phyloP scores from a whole-genome alignment of 30 jellyfish, hydroid and myxozoan species.

The Mastigias papua region DNA sequence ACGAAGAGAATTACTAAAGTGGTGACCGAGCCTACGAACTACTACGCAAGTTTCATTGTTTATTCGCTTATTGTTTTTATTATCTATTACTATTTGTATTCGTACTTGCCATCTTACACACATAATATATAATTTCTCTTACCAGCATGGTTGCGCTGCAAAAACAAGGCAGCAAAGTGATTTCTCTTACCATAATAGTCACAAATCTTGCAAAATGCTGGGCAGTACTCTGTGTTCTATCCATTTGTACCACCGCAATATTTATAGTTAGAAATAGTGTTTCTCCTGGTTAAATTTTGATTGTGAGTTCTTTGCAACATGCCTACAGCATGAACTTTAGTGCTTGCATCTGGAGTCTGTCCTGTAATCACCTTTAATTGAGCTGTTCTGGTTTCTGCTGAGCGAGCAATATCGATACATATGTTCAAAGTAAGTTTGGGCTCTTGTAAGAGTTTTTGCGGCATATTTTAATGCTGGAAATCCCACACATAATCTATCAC shows the following conservation, averaged over 20 bases:
- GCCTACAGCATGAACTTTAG: not conserved
- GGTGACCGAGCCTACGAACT: too few relatives aligned
- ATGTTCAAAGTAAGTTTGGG: slow-evolving; percentile 6
- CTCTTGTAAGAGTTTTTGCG: slow-evolving; percentile 41
- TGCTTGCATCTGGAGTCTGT: slow-evolving; percentile 6
- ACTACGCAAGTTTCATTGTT: too few relatives aligned
- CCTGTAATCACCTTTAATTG: slow-evolving; percentile 47
- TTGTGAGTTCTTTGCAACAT: slow-evolving; percentile 5
- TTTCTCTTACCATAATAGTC: slow-evolving; percentile 29
- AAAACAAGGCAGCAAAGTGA: too few relatives aligned
- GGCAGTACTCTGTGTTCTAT: too few relatives aligned
- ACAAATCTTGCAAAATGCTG: slow-evolving; percentile 34
- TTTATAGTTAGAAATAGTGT: slow-evolving; percentile 6
- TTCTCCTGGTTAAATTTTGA: slow-evolving; percentile 17
- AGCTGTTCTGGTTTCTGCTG: slow-evolving; percentile 50
- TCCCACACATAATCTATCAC: too few relatives aligned
- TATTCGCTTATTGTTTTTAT: too few relatives aligned
- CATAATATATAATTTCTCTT: slow-evolving; percentile 1
- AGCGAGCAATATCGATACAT: slow-evolving; percentile 18
- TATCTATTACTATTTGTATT: too few relatives aligned
- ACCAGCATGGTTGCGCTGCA: not conserved
- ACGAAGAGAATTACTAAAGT: too few relatives aligned
- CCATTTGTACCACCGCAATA: too few relatives aligned
- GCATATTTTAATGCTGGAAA: too few relatives aligned
- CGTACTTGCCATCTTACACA: too few relatives aligned